Conservation (phyloP, 2,113 vertebrate genomes). For the Triplophysa rosa region DNA sequence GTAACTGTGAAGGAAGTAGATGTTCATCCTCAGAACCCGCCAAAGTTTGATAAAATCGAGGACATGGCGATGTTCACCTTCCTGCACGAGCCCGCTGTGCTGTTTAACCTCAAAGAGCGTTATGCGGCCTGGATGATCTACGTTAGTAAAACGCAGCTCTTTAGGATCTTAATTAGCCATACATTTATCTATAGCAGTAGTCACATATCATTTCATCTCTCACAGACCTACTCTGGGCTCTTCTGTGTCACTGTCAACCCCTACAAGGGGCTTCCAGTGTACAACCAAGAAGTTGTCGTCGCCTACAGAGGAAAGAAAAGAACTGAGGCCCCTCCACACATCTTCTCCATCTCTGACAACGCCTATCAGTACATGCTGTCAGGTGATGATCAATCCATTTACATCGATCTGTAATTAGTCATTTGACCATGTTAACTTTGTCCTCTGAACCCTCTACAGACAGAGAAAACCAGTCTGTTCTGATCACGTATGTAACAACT, state of each 20-base stretch:
- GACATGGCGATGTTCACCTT: constrained; percentile 87
- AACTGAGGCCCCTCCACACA: constrained; percentile 12
- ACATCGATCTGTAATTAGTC: background rate
- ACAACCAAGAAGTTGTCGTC: constrained; percentile 8
- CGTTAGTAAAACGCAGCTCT: constrained; percentile 61
- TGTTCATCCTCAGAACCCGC: constrained; percentile 82
- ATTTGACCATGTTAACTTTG: background rate
- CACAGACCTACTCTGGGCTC: constrained; percentile 64
- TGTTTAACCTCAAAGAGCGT: constrained; percentile 84
- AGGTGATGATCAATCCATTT: constrained; percentile 1
- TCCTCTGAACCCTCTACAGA: constrained; percentile 55
- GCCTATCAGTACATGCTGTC: constrained; percentile 82
- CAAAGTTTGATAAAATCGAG: constrained; percentile 81
- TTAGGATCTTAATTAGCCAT: background rate
- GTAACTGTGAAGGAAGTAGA: constrained; percentile 76
- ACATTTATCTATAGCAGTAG: background rate
- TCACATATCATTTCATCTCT: background rate
- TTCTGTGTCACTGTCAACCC: constrained; percentile 83
- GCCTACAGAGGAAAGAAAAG: constrained; percentile 51
- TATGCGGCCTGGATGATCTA: constrained; percentile 85
- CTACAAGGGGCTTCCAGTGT: constrained; percentile 89
- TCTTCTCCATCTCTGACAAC: constrained; percentile 34
- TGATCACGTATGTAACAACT: constrained; percentile 82
- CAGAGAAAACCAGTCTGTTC: constrained; percentile 81
- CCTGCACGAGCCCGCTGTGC: constrained; percentile 78